phyloP scores from a whole-genome alignment of 1,140 invertebrate genomes.

The Drosophila pseudoananassae region DNA sequence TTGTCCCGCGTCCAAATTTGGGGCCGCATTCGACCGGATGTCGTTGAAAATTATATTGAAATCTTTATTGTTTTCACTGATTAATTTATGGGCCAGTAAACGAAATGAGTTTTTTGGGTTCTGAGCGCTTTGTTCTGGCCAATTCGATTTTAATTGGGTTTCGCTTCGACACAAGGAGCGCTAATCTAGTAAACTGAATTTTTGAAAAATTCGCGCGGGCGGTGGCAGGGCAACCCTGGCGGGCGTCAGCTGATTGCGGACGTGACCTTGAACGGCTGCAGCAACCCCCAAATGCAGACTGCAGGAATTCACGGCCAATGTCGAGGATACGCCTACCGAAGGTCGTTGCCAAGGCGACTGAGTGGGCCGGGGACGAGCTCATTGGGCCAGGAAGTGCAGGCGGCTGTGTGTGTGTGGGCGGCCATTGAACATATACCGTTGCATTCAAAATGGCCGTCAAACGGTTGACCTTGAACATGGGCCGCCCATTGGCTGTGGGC shows the following conservation, averaged over 20 bases:
- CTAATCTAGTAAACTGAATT: conserved; percentile 3
- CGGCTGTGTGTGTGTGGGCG: conserved; percentile 47
- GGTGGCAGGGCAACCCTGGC: conserved; percentile 34
- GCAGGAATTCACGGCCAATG: conserved; percentile 56
- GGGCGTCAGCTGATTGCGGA: conserved; percentile 25
- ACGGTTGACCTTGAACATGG: conserved; percentile 66
- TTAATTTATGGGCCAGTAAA: conserved; percentile 61
- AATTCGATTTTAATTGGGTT: conserved; percentile 14
- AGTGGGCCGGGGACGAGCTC: conserved; percentile 56
- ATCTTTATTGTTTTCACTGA: conserved; percentile 61
- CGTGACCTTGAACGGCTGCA: conserved; percentile 52
- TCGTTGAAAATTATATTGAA: conserved; percentile 65
- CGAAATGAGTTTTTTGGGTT: conserved; percentile 45
- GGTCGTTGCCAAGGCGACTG: conserved; percentile 68
- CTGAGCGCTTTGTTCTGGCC: background rate
- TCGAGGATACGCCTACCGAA: conserved; percentile 77
- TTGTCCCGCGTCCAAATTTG: conserved; percentile 44
- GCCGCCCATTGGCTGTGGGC: conserved; percentile 45
- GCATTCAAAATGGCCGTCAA: conserved; percentile 78
- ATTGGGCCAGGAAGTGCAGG: conserved; percentile 75
- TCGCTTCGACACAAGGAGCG: background rate
- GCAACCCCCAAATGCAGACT: conserved; percentile 55
- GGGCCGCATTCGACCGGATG: conserved; percentile 60
- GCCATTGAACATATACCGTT: conserved; percentile 61
- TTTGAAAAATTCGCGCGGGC: conserved; percentile 12